phyloP scores from a whole-genome alignment of 2,888 invertebrate species.

The Sialis lutaria region DNA sequence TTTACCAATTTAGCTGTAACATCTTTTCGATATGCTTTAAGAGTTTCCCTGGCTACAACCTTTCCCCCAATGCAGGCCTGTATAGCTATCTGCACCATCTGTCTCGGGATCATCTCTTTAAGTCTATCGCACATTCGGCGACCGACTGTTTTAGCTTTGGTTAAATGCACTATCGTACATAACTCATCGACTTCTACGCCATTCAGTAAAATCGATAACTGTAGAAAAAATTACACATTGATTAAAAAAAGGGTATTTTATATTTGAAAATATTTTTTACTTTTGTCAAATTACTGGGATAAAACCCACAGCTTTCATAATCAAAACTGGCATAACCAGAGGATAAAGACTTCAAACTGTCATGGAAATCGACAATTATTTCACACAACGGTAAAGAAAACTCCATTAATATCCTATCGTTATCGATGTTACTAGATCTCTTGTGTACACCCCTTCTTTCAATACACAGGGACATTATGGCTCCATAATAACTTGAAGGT shows the following conservation, averaged over 20 bases:
- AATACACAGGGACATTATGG: conserved; percentile 52
- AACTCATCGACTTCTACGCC: conserved; percentile 68
- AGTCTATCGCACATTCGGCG: conserved; percentile 55
- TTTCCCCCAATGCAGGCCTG: conserved; percentile 69
- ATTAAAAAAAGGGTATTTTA: conserved; percentile 11
- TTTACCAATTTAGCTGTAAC: conserved; percentile 84
- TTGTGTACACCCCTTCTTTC: conserved; percentile 56
- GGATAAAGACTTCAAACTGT: conserved; percentile 69
- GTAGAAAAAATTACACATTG: conserved; percentile 13
- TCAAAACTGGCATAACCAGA: conserved; percentile 95
- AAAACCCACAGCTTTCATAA: conserved; percentile 78
- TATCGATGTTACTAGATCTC: conserved; percentile 62
- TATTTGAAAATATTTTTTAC: conserved; percentile 27
- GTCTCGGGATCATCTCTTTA: conserved; percentile 72
- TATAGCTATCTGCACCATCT: conserved; percentile 73
- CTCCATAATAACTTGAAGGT: conserved; percentile 56
- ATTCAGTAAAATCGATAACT: conserved; percentile 68
- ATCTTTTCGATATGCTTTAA: conserved; percentile 80
- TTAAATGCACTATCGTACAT: conserved; percentile 59
- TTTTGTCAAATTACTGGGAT: conserved; percentile 58
- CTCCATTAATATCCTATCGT: conserved; percentile 62
- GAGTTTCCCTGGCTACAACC: conserved; percentile 67
- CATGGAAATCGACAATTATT: conserved; percentile 90
- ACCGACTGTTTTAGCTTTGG: conserved; percentile 45
- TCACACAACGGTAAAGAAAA: conserved; percentile 81